Evolutionary conservation across 2,113 vertebrate genomes (phyloP).

Genomic region (Leucopsar rothschildi): DNA sequence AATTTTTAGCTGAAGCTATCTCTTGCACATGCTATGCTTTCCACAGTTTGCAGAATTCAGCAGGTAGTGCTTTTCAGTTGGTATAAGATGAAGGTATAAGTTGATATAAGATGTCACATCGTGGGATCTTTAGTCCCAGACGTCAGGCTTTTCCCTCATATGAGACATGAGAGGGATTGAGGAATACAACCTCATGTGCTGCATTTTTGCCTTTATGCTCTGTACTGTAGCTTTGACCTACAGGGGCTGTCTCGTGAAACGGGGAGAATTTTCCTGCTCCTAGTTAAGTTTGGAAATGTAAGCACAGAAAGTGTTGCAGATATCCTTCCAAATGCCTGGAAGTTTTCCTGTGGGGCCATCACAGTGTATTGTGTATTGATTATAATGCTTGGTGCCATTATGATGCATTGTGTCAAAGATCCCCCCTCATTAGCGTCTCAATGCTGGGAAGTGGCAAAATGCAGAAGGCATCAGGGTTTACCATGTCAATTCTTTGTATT

Average conservation of each 20-base stretch:
- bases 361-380: not conserved
- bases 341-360: not conserved
- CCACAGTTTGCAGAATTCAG: not conserved
- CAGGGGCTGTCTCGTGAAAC: not conserved
- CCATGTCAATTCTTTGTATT: constrained; percentile 34
- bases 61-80: not conserved
- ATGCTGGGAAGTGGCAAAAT: constrained; percentile 1
- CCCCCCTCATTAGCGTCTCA: constrained; percentile 18
- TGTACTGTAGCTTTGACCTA: not conserved
- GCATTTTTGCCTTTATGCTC: not conserved
- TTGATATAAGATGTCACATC: not conserved
- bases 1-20: not conserved
- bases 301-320: not conserved
- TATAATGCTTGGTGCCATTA: not conserved
- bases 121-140: not conserved
- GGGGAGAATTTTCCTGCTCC: not conserved
- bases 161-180: not conserved
- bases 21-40: not conserved
- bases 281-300: not conserved
- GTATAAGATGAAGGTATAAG: not conserved
- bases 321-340: not conserved
- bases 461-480: constrained; percentile 15
- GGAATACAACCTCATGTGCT: not conserved
- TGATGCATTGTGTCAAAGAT: constrained; percentile 1
- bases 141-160: not conserved